Percentiles rank a stretch among this genome's conserved stretches.
Conservation (phyloP, 2,113 vertebrate species). For the Misgurnus mizolepis region DNA sequence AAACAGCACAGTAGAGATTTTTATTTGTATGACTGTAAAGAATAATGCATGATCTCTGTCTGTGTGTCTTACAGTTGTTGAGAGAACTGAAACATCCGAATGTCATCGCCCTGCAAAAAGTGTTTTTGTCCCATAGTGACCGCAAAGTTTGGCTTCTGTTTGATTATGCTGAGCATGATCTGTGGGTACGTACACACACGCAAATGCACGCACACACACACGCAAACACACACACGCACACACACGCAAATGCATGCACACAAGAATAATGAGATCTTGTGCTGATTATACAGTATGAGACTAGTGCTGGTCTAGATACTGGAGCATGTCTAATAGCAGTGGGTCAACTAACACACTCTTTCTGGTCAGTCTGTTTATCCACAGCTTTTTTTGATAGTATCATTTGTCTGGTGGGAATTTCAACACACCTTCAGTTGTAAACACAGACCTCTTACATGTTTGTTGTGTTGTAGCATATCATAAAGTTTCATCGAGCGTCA, state of each 20-base stretch:
- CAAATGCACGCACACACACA: slow-evolving; percentile 23
- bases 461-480: slow-evolving; percentile 86
- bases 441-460: no score
- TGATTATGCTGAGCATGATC: slow-evolving; percentile 89
- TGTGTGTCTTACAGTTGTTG: slow-evolving; percentile 76
- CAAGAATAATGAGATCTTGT: no score
- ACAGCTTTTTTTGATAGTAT: no score
- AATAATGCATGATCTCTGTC: background rate
- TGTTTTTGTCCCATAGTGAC: slow-evolving; percentile 90
- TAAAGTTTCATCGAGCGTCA: slow-evolving; percentile 99
- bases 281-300: no score
- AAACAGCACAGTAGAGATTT: no score
- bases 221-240: slow-evolving; percentile 8
- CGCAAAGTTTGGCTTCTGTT: slow-evolving; percentile 91
- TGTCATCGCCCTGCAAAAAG: slow-evolving; percentile 89
- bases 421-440: no score
- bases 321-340: no score
- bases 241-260: background rate
- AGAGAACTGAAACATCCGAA: slow-evolving; percentile 90
- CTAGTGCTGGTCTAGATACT: no score
- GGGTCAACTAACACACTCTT: no score
- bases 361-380: no score
- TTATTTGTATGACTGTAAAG: no score
- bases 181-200: slow-evolving; percentile 79
- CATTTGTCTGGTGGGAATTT: no score